These are phyloP conservation scores for Cherax destructor DNA, from an alignment of 1,140 invertebrate genomes.

Conservation along the genomic window DNA sequence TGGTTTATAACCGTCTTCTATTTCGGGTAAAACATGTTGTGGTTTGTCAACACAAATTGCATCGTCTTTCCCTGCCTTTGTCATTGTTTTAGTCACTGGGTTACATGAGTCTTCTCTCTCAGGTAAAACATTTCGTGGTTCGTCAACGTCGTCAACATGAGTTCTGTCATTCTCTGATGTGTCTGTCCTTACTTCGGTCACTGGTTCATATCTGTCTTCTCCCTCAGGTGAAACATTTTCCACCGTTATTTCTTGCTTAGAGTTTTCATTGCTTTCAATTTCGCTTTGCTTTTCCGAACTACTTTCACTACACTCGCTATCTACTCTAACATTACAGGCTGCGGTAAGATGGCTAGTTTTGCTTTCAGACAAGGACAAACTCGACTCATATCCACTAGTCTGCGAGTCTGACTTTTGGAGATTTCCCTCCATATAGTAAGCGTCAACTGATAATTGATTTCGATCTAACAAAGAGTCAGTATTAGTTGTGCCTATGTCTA, in stretches of 20 bases:
- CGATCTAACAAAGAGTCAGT: conserved; percentile 21
- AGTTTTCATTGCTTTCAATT: too few species aligned
- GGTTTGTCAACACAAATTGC: too few species aligned
- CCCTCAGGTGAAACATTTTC: not conserved
- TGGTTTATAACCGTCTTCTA: not conserved
- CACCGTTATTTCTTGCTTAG: not conserved
- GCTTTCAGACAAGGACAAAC: conserved; percentile 42
- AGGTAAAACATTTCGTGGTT: too few species aligned
- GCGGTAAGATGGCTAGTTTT: not conserved
- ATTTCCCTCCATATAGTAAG: conserved; percentile 17
- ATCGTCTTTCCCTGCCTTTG: too few species aligned
- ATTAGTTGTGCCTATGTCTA: conserved; percentile 39
- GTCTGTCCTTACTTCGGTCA: not conserved
- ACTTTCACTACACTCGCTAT: not conserved
- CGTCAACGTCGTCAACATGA: too few species aligned
- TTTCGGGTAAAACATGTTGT: not conserved
- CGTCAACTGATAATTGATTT: conserved; percentile 2
- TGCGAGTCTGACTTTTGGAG: conserved; percentile 61
- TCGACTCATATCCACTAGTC: conserved; percentile 61
- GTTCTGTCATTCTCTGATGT: too few species aligned
- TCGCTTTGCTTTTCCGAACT: not conserved
- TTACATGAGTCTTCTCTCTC: too few species aligned
- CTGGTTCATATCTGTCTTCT: not conserved
- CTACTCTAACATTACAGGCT: not conserved
- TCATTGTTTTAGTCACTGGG: too few species aligned